phyloP scores from a whole-genome alignment of 2,797 vertebrate species.

The Hypotaenidia okinawae region DNA sequence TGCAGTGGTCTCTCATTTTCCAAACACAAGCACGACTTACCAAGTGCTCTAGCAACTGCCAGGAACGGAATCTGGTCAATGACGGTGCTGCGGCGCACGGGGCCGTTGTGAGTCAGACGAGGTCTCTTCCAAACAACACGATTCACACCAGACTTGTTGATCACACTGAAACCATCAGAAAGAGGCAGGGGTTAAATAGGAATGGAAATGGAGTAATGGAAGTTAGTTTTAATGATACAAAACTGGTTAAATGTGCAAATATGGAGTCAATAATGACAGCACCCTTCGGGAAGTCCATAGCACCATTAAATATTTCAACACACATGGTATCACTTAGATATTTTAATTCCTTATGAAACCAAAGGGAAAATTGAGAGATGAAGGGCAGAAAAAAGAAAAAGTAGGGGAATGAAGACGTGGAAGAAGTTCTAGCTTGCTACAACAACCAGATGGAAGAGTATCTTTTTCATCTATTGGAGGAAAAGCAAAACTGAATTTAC shows the following conservation, averaged over 20 bases:
- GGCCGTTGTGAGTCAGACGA: conserved; percentile 91
- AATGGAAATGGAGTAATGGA: not conserved
- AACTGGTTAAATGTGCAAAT: not conserved
- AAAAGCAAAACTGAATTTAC: not conserved
- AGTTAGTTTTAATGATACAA: not conserved
- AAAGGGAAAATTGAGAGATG: not conserved
- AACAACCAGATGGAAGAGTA: not conserved
- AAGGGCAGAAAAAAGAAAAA: not conserved
- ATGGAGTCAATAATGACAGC: not conserved
- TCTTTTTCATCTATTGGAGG: not conserved
- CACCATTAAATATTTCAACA: not conserved
- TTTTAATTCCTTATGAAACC: not conserved
- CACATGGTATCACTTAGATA: rapidly evolving
- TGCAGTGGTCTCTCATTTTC: not conserved
- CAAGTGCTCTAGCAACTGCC: conserved; percentile 94
- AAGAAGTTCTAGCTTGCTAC: not conserved
- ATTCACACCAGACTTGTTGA: conserved; percentile 97
- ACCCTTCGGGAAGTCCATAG: not conserved
- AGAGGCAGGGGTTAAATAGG: not conserved
- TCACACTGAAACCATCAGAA: conserved; percentile 81
- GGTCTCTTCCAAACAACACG: conserved; percentile 98
- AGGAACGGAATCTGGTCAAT: conserved; percentile 98
- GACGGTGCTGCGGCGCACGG: conserved; percentile 93
- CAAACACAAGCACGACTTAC: conserved; percentile 70
- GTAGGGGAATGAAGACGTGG: not conserved